Evolutionary conservation across 2,888 invertebrate species (phyloP).

Genomic region (Deladenus siricidicola): DNA sequence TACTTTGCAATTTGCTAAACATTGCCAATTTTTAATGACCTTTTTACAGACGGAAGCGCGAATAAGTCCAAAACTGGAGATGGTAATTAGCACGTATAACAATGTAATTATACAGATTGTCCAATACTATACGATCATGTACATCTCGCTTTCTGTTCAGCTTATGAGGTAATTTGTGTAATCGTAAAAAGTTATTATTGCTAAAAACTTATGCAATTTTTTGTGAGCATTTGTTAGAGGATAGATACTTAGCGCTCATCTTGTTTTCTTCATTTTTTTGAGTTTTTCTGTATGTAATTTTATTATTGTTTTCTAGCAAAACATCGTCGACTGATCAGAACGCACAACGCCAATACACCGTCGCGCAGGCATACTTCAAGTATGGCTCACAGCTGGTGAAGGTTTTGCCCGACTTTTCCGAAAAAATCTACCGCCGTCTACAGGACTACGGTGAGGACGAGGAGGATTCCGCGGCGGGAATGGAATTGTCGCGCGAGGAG

Average conservation of each 20-base stretch:
- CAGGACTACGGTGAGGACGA: too few relatives aligned
- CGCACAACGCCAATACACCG: conserved; percentile 7
- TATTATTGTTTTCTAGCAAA: conserved; percentile 12
- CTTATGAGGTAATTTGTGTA: conserved; percentile 15
- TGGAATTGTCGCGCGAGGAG: too few relatives aligned
- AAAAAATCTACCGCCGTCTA: too few relatives aligned
- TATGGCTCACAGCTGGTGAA: not conserved
- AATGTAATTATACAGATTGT: conserved; percentile 15
- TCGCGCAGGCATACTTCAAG: conserved; percentile 28
- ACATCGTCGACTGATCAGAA: conserved; percentile 1
- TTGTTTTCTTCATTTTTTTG: too few relatives aligned
- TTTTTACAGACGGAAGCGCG: conserved; percentile 7
- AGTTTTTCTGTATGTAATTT: too few relatives aligned
- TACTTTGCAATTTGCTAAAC: not conserved
- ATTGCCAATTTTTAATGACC: not conserved
- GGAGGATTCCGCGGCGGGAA: too few relatives aligned
- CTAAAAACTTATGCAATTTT: too few relatives aligned
- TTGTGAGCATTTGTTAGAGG: too few relatives aligned
- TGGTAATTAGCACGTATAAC: conserved; percentile 17
- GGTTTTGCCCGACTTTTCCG: not conserved
- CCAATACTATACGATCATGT: conserved; percentile 19
- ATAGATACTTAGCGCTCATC: too few relatives aligned
- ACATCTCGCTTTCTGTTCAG: conserved; percentile 23
- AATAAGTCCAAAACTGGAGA: conserved; percentile 7
- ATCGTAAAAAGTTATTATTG: too few relatives aligned